Percentiles rank a stretch among this genome's conserved stretches.
Conservation (phyloP, 2,888 invertebrate genomes). For the Tachina fera region DNA sequence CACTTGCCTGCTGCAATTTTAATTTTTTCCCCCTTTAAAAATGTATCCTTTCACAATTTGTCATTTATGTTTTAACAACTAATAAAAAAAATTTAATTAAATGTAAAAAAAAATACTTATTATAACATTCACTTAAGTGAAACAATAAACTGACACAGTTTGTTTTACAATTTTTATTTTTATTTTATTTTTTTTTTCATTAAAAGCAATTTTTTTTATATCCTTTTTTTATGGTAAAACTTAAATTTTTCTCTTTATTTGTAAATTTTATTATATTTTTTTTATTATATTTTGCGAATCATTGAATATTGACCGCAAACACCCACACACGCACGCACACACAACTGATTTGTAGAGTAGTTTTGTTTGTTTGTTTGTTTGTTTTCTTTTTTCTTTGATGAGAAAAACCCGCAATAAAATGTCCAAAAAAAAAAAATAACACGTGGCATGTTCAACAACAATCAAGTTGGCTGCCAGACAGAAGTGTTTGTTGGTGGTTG, state of each 20-base stretch:
- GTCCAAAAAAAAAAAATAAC: constrained; percentile 1
- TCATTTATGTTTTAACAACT: background rate
- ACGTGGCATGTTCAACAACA: constrained; percentile 41
- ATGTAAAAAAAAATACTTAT: background rate
- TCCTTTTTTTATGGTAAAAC: background rate
- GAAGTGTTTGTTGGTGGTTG: background rate
- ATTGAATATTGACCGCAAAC: constrained; percentile 57
- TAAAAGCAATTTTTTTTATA: background rate
- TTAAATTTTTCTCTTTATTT: background rate
- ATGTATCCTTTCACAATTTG: background rate
- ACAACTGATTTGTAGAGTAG: constrained; percentile 15
- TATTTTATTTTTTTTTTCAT: constrained; percentile 10
- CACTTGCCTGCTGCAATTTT: background rate
- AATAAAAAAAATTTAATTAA: background rate
- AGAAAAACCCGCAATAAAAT: constrained; percentile 28
- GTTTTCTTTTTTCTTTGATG: background rate
- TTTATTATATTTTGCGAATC: constrained; percentile 18
- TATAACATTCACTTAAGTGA: background rate
- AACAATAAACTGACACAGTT: constrained; percentile 22
- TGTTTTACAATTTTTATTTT: background rate
- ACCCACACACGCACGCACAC: constrained; percentile 55
- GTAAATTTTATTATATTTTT: constrained; percentile 18
- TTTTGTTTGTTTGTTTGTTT: background rate
- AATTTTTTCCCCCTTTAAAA: background rate
- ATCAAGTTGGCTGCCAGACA: constrained; percentile 37